A percentile compares a stretch with the other conserved stretches of the same genome.
phyloP scores from a whole-genome alignment of 2,888 invertebrate genomes.

The Spialia ferax region DNA sequence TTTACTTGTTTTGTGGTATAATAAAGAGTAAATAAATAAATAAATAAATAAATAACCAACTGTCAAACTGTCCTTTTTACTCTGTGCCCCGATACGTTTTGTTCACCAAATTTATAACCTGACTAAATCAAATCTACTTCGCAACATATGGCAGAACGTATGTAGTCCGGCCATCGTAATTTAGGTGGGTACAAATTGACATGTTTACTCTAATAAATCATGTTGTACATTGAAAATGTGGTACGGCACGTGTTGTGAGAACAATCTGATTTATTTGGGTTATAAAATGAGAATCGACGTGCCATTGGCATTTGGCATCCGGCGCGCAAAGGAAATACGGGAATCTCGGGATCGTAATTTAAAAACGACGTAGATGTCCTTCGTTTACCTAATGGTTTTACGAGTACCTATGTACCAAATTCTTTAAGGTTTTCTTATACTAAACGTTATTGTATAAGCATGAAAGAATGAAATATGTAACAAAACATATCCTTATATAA shows the following conservation, averaged over 20 bases:
- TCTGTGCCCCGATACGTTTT: slow-evolving; percentile 29
- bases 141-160: slow-evolving; percentile 53
- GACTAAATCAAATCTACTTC: slow-evolving; percentile 69
- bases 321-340: slow-evolving; percentile 37
- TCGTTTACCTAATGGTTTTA: too few relatives aligned
- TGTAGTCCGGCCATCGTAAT: slow-evolving; percentile 57
- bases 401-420: too few relatives aligned
- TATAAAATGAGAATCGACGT: slow-evolving; percentile 51
- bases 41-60: slow-evolving; percentile 32
- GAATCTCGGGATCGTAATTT: too few relatives aligned
- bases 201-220: slow-evolving; percentile 67
- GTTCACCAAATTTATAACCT: slow-evolving; percentile 63
- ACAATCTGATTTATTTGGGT: slow-evolving; percentile 49
- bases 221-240: slow-evolving; percentile 55
- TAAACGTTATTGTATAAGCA: too few relatives aligned
- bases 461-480: too few relatives aligned
- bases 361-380: too few relatives aligned
- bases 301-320: slow-evolving; percentile 60
- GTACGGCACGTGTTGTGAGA: slow-evolving; percentile 48
- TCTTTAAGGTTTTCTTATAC: too few relatives aligned
- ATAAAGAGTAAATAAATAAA: too few relatives aligned
- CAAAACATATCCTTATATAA: too few relatives aligned
- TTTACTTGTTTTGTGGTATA: too few relatives aligned
- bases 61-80: slow-evolving; percentile 26
- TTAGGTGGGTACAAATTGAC: slow-evolving; percentile 64